Conservation (phyloP, 2,113 vertebrate genomes). For the Saguinus midas region DNA sequence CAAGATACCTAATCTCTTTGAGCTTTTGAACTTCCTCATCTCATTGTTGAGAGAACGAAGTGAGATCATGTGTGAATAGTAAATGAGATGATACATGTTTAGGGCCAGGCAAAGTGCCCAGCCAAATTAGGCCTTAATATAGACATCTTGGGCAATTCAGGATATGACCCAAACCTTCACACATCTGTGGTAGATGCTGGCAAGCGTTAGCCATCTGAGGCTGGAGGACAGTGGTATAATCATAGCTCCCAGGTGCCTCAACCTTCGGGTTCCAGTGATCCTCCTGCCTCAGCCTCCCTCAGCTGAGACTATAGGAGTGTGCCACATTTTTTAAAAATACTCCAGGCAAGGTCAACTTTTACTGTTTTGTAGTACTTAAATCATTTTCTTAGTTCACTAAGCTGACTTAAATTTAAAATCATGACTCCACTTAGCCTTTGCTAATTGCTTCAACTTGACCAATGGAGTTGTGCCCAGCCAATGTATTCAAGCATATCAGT, state of each 20-base stretch:
- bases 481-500: background rate
- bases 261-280: background rate
- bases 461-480: background rate
- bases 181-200: background rate
- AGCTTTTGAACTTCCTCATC: background rate
- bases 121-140: background rate
- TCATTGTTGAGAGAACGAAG: background rate
- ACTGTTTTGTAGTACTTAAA: constrained; percentile 5
- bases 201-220: background rate
- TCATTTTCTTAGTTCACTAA: constrained; percentile 23
- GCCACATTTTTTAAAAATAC: background rate
- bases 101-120: background rate
- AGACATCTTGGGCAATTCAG: background rate
- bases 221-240: background rate
- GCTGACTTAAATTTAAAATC: constrained; percentile 20
- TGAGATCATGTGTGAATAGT: background rate
- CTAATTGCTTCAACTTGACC: constrained; percentile 3
- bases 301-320: background rate
- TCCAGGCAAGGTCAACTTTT: background rate
- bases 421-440: constrained; percentile 17
- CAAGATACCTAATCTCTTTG: background rate
- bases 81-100: background rate
- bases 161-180: background rate
- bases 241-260: background rate
- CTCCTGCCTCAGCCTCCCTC: background rate